Evolutionary conservation across 2,797 vertebrate genomes (phyloP), one percentile per base, ranked within the genome.

Genomic region (Propithecus perrieri): DNA sequence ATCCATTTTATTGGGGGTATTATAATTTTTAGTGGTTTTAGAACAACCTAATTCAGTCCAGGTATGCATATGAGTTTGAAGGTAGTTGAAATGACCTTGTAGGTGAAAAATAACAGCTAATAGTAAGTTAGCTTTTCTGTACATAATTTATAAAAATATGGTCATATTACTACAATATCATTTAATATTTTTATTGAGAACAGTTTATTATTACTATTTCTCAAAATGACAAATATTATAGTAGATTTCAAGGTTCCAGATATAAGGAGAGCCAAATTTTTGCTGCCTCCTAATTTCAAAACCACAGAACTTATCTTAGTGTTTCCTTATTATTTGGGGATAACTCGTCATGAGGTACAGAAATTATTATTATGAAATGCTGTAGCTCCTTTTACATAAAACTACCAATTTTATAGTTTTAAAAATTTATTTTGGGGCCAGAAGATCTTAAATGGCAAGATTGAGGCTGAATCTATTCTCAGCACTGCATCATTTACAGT

Each of bases 201-300:
- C 1, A 89, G 35, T 81, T 94, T 83, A 24, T 10, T 48, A 46
- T 18, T 35, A 26, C 30, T 20, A 57, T 38, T 59, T 75, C 53
- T 28, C 14, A 55, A 55, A 79, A 55, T 35, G 35, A 59, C 38
- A 18, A 59, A 74, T 46, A 71, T 65, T 72, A 88, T 50, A 63
- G 12, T 78, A 48, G 7, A 46, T 90, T 87, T 93, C 24, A 93
- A 87, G 57, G 1, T 67, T 93, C 26, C 18, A 91, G 2, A 61
- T 61, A 50, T 26, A 84, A 57, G 20, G n/a, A 88, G 38, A 90
- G 26, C 3, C 48, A 84, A 59, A 11, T 85, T 61, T 90, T 46
- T 93, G 67, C 28, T 67, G 65, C 57, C 33, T 96, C 5, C 33
- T 48, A 96, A 79, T 91, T 95, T 79, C 14, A n/a, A 92, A 84